These are phyloP conservation scores for Melolontha melolontha DNA, from an alignment of 2,888 invertebrate genomes.

Conservation along the genomic window DNA sequence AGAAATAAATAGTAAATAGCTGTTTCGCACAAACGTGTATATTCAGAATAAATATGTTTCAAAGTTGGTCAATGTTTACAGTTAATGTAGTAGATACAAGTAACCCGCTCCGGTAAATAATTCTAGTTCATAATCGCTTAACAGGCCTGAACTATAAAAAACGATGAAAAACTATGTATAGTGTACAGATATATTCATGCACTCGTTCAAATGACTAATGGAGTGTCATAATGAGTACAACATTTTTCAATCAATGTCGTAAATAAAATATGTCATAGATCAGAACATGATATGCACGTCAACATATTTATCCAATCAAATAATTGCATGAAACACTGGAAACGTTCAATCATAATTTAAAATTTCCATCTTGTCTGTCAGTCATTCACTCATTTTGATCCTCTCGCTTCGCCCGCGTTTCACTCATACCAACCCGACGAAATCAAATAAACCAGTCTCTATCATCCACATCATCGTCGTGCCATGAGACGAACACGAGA, in stretches of 20 bases:
- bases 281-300: slow-evolving; percentile 49
- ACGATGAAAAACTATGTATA: too few species aligned
- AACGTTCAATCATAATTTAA: slow-evolving; percentile 52
- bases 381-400: slow-evolving; percentile 26
- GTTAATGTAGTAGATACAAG: too few species aligned
- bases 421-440: slow-evolving; percentile 18
- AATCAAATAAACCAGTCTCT: slow-evolving; percentile 34
- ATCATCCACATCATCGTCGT: slow-evolving; percentile 32
- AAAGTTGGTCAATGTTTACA: too few species aligned
- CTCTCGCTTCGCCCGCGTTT: slow-evolving; percentile 17
- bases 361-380: slow-evolving; percentile 47
- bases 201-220: slow-evolving; percentile 43
- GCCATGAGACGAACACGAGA: slow-evolving; percentile 12
- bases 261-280: slow-evolving; percentile 55
- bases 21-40: too few species aligned
- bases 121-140: too few species aligned
- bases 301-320: slow-evolving; percentile 48
- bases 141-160: too few species aligned
- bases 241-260: slow-evolving; percentile 56
- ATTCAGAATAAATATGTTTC: too few species aligned
- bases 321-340: slow-evolving; percentile 49
- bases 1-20: too few species aligned
- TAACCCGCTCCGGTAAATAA: too few species aligned
- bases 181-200: slow-evolving; percentile 10
- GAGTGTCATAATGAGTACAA: slow-evolving; percentile 49